Base-by-base conservation (phyloP, 2,888 invertebrate species). In the Meteorus cinctellus region DNA sequence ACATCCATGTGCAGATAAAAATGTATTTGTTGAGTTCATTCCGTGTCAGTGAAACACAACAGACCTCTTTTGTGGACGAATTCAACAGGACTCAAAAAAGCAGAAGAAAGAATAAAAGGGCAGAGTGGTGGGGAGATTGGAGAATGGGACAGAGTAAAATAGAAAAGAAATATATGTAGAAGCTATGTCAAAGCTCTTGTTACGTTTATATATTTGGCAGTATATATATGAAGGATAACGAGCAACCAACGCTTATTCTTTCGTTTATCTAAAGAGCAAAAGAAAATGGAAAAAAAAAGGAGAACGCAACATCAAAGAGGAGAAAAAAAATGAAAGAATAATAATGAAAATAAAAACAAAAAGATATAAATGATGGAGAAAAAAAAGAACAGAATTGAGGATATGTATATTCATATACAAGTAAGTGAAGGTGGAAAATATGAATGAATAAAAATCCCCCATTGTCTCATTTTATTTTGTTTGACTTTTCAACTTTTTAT, bases 51-150 rank as follows among this genome's bases (percentile, higher is more conserved):
- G 66, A 24, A 65, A 60, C 66, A 72, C 75, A 77, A 72, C 70
- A 71, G 73, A 27, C 31, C 31, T 45, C 75, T 65, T 65, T 73
- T 75, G 70, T 70, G 70, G 75, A 76, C 71, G 71, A 75, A 78
- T 78, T 76, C 73, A 67, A 66, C 75, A 73, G 75, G 75, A 65
- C 62, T 75, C 65, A 55, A 62, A 36, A 60, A 31, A 51, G 45
- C 29, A 67, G 55, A 67, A 36, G 36, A 36, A 66, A 29, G 36
- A 55, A 24, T n/a, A 19, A 19, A 5, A 67, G 14, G 41, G 41
- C 27, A 14, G 34, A 27, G 27, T 45, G 27, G 59, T 10, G 24
- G 59, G 41, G 45, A 59, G n/a, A 59, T 0, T 27, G 68, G 27
- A 29, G 62, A 45, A 48, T 6, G 48, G 16, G 12, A 41, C 8